These are phyloP conservation scores for Caranx melampygus DNA, from an alignment of 2,113 vertebrate species.

Conservation along the genomic window DNA sequence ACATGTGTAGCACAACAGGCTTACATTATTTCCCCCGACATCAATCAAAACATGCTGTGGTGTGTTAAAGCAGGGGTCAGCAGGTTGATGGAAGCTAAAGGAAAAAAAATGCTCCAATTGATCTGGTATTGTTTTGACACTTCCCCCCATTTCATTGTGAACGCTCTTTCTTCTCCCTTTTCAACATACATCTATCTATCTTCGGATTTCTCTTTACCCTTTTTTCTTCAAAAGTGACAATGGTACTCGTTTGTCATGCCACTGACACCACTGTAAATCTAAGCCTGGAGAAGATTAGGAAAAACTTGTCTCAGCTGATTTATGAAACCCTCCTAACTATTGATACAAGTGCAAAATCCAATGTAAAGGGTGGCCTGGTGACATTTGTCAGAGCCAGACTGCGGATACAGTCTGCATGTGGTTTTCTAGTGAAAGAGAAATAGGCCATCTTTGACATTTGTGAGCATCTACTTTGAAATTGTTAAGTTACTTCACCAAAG, in stretches of 20 bases:
- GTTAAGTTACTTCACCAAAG: constrained; percentile 36
- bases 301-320: constrained; percentile 67
- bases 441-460: constrained; percentile 34
- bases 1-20: constrained; percentile 13
- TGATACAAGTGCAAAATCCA: constrained; percentile 65
- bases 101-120: constrained; percentile 2
- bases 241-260: constrained; percentile 61
- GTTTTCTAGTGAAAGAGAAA: constrained; percentile 40
- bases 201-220: constrained; percentile 36
- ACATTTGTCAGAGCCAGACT: constrained; percentile 64
- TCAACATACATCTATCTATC: constrained; percentile 34
- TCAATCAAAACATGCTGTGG: constrained; percentile 54
- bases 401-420: constrained; percentile 42
- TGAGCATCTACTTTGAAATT: constrained; percentile 24
- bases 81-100: constrained; percentile 18
- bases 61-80: constrained; percentile 10
- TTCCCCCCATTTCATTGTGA: constrained; percentile 9
- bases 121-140: constrained; percentile 22
- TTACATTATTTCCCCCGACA: constrained; percentile 36
- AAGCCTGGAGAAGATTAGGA: constrained; percentile 41
- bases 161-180: constrained; percentile 1
- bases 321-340: constrained; percentile 64
- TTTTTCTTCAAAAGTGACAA: constrained; percentile 57
- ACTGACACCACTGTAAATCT: constrained; percentile 60
- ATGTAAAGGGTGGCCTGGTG: constrained; percentile 46